A percentile compares a stretch with the other conserved stretches of the same genome.
Evolutionary conservation across 2,888 invertebrate species (phyloP).

Genomic region (Tenthredo amoena): DNA sequence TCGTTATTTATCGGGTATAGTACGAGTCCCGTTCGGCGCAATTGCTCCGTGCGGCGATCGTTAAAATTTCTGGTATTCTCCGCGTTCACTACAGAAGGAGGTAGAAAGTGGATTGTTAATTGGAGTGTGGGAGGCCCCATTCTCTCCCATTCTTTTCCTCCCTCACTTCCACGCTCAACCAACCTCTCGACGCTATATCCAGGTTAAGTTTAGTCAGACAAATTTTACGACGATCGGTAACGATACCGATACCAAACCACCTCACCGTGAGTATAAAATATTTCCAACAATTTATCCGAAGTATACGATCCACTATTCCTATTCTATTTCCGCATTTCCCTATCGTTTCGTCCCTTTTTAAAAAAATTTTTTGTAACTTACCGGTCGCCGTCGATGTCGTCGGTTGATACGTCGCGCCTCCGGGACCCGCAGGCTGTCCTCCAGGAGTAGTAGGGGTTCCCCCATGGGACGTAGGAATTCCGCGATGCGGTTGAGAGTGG

Average conservation of each 20-base stretch:
- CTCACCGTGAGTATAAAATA: neutral
- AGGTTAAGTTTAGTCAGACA: constrained; percentile 38
- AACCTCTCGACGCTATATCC: constrained; percentile 5
- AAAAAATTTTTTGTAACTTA: constrained; percentile 75
- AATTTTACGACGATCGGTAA: constrained; percentile 45
- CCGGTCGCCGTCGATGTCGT: constrained; percentile 83
- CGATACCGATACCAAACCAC: neutral
- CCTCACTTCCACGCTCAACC: constrained; percentile 9
- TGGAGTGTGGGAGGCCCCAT: constrained; percentile 47
- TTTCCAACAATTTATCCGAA: neutral
- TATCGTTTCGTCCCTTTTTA: neutral
- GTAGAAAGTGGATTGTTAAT: constrained; percentile 51
- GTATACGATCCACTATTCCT: no score
- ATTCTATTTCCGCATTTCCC: neutral
- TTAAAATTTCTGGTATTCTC: constrained; percentile 47
- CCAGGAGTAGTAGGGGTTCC: constrained; percentile 84
- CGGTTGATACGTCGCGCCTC: constrained; percentile 77
- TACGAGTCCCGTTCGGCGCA: neutral
- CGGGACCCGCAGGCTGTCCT: constrained; percentile 80
- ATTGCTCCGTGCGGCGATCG: constrained; percentile 31
- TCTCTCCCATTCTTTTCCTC: constrained; percentile 25
- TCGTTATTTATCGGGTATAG: constrained; percentile 36
- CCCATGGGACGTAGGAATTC: constrained; percentile 76
- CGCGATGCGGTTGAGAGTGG: constrained; percentile 85
- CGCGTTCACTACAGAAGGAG: constrained; percentile 33